phyloP scores from a whole-genome alignment of 2,888 invertebrate species.

The Protodeltote pygarga region DNA sequence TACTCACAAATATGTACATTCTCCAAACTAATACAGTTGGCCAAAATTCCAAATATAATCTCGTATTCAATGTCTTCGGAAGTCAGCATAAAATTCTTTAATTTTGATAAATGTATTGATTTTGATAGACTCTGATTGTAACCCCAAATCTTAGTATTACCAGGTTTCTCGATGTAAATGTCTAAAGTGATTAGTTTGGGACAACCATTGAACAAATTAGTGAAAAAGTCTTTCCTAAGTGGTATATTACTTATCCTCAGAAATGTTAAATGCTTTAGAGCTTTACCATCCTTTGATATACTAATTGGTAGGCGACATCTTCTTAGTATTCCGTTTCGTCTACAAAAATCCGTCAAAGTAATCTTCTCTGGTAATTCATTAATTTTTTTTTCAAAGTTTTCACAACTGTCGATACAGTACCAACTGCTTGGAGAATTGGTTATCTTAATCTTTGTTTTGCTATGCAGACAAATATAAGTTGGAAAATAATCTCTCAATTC shows the following conservation, averaged over 20 bases:
- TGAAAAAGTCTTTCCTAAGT: constrained; percentile 52
- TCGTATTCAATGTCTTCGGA: constrained; percentile 59
- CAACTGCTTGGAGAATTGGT: constrained; percentile 51
- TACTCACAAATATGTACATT: constrained; percentile 62
- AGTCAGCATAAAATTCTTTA: constrained; percentile 59
- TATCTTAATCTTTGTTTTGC: constrained; percentile 47
- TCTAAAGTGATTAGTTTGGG: constrained; percentile 54
- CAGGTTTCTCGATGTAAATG: constrained; percentile 52
- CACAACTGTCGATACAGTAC: constrained; percentile 60
- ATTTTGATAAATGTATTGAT: constrained; percentile 46
- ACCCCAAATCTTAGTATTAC: constrained; percentile 38
- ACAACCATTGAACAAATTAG: constrained; percentile 51
- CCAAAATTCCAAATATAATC: constrained; percentile 51
- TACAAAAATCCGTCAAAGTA: constrained; percentile 58
- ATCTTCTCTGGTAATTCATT: constrained; percentile 52
- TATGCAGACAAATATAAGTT: constrained; percentile 58
- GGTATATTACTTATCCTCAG: constrained; percentile 56
- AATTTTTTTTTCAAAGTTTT: constrained; percentile 49
- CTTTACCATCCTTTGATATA: constrained; percentile 39
- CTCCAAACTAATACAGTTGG: constrained; percentile 52
- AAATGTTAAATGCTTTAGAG: constrained; percentile 51
- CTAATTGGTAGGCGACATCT: constrained; percentile 46
- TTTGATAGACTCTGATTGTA: constrained; percentile 47
- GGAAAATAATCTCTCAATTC: constrained; percentile 61
- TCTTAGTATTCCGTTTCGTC: constrained; percentile 48